Evolutionary conservation across 2,797 vertebrate genomes (phyloP), one percentile per base, ranked within the genome.

Genomic region (Chiroxiphia lanceolata): DNA sequence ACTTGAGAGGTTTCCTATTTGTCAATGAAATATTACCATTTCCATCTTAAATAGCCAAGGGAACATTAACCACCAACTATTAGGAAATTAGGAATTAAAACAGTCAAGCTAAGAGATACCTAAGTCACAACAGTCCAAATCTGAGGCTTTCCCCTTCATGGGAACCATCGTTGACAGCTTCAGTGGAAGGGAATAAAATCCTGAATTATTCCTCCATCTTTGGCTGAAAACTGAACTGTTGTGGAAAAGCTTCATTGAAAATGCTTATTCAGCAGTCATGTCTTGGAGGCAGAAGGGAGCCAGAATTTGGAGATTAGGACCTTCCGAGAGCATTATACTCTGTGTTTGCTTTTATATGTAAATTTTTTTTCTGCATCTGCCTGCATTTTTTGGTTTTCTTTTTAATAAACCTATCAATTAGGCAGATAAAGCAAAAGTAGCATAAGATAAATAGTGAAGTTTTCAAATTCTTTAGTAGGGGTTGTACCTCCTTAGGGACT

Each of bases 331-430:
- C 13, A 21, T 63, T 89, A 80, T 33, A 69, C 15, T 31, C 29
- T 22, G 13, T 64, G n/a, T 50, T 93, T 92, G 38, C 27, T 96
- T 96, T 94, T 92, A 51, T 51, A 87, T 80, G 40, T 78, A 86
- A 75, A 5, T 83, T 69, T 65, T 74, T 89, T 83, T 64, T 47
- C 63, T 83, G 53, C 69, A 78, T 72, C 38, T 20, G 64, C 27
- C 51, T 61, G 34, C 31, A 86, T 63, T 56, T 91, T 90, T 89
- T 92, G 20, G 91, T 93, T 91, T 60, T 31, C 14, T 65, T 91
- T 87, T 56, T 92, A 97, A 95, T 79, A 64, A 96, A 91, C 38
- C 31, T 69, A 71, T 78, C 87, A 95, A 96, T 95, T 93, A 96
- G 59, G 59, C 47, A 86, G 82, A 91, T 81, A 54, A 95, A 83